phyloP scores from a whole-genome alignment of 1,140 invertebrate genomes.

The Pseudomyrmex cubaensis region DNA sequence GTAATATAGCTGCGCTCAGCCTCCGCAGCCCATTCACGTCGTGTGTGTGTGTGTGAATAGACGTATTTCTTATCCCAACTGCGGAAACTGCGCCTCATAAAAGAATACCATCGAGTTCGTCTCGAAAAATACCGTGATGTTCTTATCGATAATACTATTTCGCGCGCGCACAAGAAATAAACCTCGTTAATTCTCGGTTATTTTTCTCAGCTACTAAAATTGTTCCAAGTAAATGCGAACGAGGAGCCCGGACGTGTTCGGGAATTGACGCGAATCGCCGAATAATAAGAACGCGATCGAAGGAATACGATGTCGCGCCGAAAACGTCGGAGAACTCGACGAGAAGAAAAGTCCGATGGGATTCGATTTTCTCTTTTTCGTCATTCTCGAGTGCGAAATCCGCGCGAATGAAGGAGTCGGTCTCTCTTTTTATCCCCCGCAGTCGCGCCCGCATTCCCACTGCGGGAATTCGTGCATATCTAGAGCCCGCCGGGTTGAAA shows the following conservation, averaged over 20 bases:
- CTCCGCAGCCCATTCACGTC: conserved; percentile 49
- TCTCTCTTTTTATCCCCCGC: neutral
- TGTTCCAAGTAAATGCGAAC: conserved; percentile 2
- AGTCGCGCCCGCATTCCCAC: neutral
- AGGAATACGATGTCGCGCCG: neutral
- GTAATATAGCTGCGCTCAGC: conserved; percentile 67
- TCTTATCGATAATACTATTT: neutral
- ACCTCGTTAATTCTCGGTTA: neutral
- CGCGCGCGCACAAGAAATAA: neutral
- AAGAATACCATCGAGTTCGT: neutral
- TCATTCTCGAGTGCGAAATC: conserved; percentile 38
- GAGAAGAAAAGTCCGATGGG: conserved; percentile 21
- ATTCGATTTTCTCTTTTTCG: conserved; percentile 60
- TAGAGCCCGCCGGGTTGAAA: neutral
- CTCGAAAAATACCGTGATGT: neutral
- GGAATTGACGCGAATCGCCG: neutral
- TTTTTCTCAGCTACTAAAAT: neutral
- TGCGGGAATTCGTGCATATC: conserved; percentile 25
- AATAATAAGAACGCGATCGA: conserved; percentile 5
- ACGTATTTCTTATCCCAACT: conserved; percentile 11
- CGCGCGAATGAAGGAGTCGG: conserved; percentile 12
- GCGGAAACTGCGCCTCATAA: neutral
- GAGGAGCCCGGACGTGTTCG: neutral
- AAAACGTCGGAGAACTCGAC: conserved; percentile 1
- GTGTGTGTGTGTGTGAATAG: neutral